These are phyloP conservation scores for Agonopterix alstromeriana DNA, from an alignment of 2,888 invertebrate species.

Conservation along the genomic window DNA sequence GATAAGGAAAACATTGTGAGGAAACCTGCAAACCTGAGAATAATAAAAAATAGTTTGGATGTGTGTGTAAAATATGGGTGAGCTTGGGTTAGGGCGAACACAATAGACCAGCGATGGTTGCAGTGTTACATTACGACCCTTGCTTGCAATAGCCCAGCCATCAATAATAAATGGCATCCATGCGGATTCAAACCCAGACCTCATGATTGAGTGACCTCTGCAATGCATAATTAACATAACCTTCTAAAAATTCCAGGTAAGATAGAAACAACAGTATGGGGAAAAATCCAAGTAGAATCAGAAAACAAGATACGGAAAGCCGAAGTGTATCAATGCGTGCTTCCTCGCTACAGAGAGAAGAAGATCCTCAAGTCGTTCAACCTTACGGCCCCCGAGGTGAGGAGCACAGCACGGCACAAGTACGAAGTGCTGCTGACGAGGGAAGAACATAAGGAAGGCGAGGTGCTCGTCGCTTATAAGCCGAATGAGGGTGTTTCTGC, in stretches of 20 bases:
- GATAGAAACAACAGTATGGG: conserved; percentile 29
- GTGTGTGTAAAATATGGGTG: no score
- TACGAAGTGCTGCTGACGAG: conserved; percentile 42
- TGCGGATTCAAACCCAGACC: no score
- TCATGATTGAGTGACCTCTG: no score
- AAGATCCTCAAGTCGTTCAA: conserved; percentile 27
- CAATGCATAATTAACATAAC: no score
- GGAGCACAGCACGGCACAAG: conserved; percentile 12
- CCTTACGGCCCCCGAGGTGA: conserved; percentile 13
- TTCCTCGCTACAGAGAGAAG: conserved; percentile 56
- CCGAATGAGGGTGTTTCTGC: conserved; percentile 39
- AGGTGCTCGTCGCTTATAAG: conserved; percentile 49
- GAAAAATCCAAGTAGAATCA: conserved; percentile 42
- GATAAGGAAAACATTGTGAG: no score
- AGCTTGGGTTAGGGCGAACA: no score
- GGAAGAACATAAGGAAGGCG: conserved; percentile 44
- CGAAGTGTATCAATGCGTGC: conserved; percentile 45
- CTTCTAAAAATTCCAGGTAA: not conserved
- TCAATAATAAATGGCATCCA: no score
- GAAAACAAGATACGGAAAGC: conserved; percentile 40
- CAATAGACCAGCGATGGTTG: no score
- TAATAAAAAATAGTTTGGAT: no score
- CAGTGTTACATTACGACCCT: no score
- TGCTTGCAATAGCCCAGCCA: no score
- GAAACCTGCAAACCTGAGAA: no score